Base-by-base conservation (phyloP, 2,797 vertebrate species). In the Netta rufina region DNA sequence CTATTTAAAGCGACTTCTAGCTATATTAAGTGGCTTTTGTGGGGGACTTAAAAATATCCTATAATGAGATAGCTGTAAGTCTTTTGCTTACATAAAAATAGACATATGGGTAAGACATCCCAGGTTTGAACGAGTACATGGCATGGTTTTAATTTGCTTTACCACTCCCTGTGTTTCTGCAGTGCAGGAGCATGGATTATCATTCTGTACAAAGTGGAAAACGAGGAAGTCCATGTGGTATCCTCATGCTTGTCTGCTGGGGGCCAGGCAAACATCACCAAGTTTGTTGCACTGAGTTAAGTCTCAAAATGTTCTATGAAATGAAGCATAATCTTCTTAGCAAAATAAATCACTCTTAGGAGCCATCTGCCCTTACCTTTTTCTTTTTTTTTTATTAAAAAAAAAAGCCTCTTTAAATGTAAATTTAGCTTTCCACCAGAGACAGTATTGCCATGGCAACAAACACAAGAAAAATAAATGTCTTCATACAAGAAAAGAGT, bases 381-480 rank as follows among this genome's bases (percentile, higher is more conserved):
- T 25, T 25, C 25, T 51, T 49, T 49, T 49, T 49, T 51, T 51
- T 49, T 25, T 89, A 18, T 43, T 8, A 45, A 9, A 92, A 84
- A 94, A 81, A 39, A 64, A 24, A 3, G 64, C 69, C 66, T 92
- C 90, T 96, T 95, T 92, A 95, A 94, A 96, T 95, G 89, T 94
- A 97, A 96, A 95, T 97, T 67, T 87, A 95, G 81, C 74, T 93
- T 96, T 95, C 79, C n/a, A 72, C 82, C 51, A 88, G 90, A 86
- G 77, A 89, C 39, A 76, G 78, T 74, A 93, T 97, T 94, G 70
- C 95, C 89, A 96, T 91, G 82, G 95, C 69, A 96, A 96, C 93
- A 95, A 94, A 95, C 0, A 0, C 67, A 94, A 92, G 81, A 82
- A 94, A 96, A 96, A 94, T 79, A 94, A 90, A 84, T 45, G 57